These are phyloP conservation scores for Orthonychiurus folsomi DNA, from an alignment of 2,888 invertebrate species.

Conservation along the genomic window DNA sequence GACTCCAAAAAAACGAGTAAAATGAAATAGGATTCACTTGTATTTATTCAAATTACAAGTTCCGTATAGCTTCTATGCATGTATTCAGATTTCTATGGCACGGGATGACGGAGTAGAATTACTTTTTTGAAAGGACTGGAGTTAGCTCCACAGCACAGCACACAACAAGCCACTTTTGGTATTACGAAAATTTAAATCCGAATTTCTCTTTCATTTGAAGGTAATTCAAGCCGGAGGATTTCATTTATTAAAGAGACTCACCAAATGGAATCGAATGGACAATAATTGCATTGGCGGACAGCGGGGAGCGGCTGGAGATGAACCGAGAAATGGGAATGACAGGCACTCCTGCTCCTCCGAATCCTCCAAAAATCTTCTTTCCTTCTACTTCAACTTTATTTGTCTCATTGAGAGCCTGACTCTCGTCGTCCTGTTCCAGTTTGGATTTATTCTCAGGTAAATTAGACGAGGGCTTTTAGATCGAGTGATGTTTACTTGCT, in stretches of 20 bases:
- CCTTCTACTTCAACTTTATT: conserved; percentile 18
- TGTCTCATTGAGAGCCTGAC: conserved; percentile 14
- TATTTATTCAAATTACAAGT: no score
- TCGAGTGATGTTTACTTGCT: neutral
- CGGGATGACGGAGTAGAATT: no score
- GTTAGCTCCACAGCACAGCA: no score
- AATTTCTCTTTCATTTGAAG: no score
- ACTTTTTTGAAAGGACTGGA: no score
- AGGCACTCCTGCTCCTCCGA: neutral
- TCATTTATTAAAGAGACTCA: conserved; percentile 14
- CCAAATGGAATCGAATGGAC: conserved; percentile 13
- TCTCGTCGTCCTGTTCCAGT: conserved; percentile 18
- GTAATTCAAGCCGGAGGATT: conserved; percentile 17
- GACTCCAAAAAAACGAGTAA: no score
- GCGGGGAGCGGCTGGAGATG: neutral
- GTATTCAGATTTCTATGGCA: no score
- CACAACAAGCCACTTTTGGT: no score
- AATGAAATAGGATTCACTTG: no score
- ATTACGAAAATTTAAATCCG: no score
- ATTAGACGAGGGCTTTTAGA: neutral
- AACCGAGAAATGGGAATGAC: neutral
- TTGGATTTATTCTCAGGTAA: conserved; percentile 15
- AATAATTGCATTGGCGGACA: neutral
- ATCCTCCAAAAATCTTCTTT: conserved; percentile 17
- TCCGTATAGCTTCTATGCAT: no score